Percentiles rank a stretch among this genome's conserved stretches.
phyloP scores from a whole-genome alignment of 2,888 invertebrate species.

The Epirrita christyi region DNA sequence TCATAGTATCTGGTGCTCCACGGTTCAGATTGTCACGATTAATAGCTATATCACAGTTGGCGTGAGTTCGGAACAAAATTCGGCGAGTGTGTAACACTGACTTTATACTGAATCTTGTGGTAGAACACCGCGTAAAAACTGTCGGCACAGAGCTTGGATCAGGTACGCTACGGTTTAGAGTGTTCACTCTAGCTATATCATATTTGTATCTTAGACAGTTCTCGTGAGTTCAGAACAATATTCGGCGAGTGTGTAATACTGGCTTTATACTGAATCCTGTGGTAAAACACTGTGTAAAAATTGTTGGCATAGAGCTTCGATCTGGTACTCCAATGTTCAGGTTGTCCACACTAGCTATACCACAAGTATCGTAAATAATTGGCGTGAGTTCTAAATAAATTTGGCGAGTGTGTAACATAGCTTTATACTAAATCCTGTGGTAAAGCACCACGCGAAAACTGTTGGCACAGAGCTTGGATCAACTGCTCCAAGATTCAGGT shows the following conservation, averaged over 20 bases:
- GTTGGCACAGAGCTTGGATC: conserved; percentile 20
- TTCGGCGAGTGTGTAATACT: not conserved
- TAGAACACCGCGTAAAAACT: conserved; percentile 16
- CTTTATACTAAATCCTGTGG: conserved; percentile 9
- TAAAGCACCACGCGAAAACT: conserved; percentile 16
- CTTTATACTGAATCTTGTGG: conserved; percentile 10
- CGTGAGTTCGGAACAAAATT: not conserved
- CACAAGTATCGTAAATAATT: too few species aligned
- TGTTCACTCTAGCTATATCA: too few species aligned
- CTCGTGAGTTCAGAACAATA: not conserved
- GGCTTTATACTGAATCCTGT: conserved; percentile 9
- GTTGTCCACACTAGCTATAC: not conserved
- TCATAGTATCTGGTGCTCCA: too few species aligned
- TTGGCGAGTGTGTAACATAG: conserved; percentile 1
- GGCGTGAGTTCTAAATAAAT: not conserved
- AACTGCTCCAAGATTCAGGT: conserved; percentile 11
- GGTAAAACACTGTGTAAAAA: conserved; percentile 16
- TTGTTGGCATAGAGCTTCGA: conserved; percentile 19
- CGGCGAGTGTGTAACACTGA: not conserved
- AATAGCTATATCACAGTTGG: too few species aligned
- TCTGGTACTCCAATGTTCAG: conserved; percentile 13
- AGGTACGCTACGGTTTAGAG: conserved; percentile 11
- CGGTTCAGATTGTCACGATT: too few species aligned
- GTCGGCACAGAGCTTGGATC: conserved; percentile 20
- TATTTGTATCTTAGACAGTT: too few species aligned